Percentiles rank a stretch among this genome's conserved stretches.
These are phyloP conservation scores for Patagioenas fasciata DNA, from an alignment of 2,113 vertebrate genomes.

Conservation along the genomic window DNA sequence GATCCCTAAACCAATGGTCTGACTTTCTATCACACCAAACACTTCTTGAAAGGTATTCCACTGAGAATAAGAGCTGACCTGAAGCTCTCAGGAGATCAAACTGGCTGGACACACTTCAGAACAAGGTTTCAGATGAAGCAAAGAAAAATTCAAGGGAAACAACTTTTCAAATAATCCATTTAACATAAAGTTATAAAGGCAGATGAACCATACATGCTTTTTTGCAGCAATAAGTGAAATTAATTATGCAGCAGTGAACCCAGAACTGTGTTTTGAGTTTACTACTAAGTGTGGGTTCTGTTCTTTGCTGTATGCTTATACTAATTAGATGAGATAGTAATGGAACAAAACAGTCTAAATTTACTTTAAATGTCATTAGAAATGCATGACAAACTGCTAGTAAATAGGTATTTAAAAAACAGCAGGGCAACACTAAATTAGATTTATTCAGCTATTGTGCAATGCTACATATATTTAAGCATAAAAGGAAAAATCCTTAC, in stretches of 20 bases:
- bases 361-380: neutral
- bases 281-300: neutral
- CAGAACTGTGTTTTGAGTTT: neutral
- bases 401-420: constrained; percentile 3
- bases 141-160: neutral
- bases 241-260: neutral
- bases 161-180: neutral
- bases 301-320: neutral
- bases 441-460: neutral
- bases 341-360: neutral
- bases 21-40: neutral
- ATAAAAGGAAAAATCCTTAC: neutral
- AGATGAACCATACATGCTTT: neutral
- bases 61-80: neutral
- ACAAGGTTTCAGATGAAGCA: neutral
- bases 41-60: neutral
- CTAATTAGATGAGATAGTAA: neutral
- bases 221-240: neutral
- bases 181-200: neutral
- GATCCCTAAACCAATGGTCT: neutral
- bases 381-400: neutral
- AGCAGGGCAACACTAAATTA: neutral
- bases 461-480: neutral
- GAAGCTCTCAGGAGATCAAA: neutral
- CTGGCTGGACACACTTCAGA: neutral